Evolutionary conservation across 2,888 invertebrate genomes (phyloP).

Genomic region (Trachelus tabidus): DNA sequence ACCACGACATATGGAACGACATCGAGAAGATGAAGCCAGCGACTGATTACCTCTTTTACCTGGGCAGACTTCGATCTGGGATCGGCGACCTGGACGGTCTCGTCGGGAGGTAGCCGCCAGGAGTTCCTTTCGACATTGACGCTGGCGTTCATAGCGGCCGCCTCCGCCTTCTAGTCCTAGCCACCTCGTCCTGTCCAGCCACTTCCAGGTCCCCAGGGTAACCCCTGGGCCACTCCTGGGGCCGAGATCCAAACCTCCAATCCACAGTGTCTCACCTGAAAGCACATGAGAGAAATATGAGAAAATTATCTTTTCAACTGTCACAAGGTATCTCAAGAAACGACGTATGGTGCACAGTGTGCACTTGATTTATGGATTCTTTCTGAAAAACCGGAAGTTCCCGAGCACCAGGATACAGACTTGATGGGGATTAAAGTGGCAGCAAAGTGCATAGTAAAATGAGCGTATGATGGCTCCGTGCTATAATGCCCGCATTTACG

Average conservation of each 20-base stretch:
- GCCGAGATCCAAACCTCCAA: slow-evolving; percentile 59
- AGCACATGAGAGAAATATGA: not conserved
- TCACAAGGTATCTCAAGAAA: not conserved
- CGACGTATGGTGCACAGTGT: too few species aligned
- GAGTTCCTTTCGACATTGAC: slow-evolving; percentile 89
- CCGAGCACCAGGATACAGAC: not conserved
- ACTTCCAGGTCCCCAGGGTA: slow-evolving; percentile 52
- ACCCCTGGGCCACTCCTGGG: slow-evolving; percentile 66
- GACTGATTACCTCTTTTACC: slow-evolving; percentile 67
- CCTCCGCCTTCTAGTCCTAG: slow-evolving; percentile 49
- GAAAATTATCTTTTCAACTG: not conserved
- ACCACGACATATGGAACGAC: slow-evolving; percentile 9
- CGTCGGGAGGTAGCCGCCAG: slow-evolving; percentile 93
- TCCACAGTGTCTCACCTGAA: slow-evolving; percentile 54
- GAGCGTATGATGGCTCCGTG: not conserved
- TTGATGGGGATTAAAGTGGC: not conserved
- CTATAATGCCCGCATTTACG: not conserved
- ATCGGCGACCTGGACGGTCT: slow-evolving; percentile 91
- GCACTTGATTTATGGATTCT: not conserved
- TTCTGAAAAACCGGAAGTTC: not conserved
- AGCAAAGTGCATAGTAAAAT: not conserved
- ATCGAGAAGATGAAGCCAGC: slow-evolving; percentile 18
- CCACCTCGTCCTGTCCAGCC: slow-evolving; percentile 45
- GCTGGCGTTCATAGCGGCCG: slow-evolving; percentile 89
- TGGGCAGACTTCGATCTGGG: slow-evolving; percentile 82